Evolutionary conservation across 2,888 invertebrate genomes (phyloP).

Genomic region (Caenorhabditis macrosperma): DNA sequence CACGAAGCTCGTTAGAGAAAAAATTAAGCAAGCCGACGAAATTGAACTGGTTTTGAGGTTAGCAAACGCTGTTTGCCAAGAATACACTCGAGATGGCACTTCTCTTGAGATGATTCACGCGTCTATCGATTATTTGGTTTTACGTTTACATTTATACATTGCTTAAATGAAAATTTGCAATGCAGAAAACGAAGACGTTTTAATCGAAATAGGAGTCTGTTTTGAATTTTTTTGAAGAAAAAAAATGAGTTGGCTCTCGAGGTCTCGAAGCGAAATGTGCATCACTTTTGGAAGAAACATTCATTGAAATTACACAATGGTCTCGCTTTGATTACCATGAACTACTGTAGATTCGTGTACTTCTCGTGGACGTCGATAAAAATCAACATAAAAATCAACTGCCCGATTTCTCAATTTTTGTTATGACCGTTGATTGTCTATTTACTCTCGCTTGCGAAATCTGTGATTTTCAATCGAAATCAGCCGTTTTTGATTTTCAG

Average conservation of each 20-base stretch:
- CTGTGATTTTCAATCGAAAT: background rate
- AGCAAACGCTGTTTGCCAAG: constrained; percentile 31
- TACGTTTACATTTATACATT: background rate
- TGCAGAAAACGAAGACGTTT: no score
- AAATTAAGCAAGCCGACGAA: constrained; percentile 17
- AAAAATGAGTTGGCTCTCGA: no score
- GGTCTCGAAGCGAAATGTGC: constrained; percentile 13
- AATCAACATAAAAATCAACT: background rate
- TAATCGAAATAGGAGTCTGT: no score
- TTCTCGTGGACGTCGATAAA: background rate
- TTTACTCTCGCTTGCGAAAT: no score
- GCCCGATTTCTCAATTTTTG: no score
- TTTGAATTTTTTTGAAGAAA: no score
- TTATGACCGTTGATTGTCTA: no score
- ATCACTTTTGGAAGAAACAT: background rate
- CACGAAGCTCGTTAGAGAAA: background rate
- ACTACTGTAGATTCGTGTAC: background rate
- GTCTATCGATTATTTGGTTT: constrained; percentile 35
- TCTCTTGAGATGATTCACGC: constrained; percentile 17
- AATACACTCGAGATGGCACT: constrained; percentile 35
- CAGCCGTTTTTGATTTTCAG: background rate
- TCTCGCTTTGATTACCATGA: background rate
- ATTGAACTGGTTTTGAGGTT: constrained; percentile 36
- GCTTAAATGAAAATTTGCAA: background rate
- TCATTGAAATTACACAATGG: background rate